Conservation (phyloP, 1,140 invertebrate species). For the Meloidogyne chitwoodi region DNA sequence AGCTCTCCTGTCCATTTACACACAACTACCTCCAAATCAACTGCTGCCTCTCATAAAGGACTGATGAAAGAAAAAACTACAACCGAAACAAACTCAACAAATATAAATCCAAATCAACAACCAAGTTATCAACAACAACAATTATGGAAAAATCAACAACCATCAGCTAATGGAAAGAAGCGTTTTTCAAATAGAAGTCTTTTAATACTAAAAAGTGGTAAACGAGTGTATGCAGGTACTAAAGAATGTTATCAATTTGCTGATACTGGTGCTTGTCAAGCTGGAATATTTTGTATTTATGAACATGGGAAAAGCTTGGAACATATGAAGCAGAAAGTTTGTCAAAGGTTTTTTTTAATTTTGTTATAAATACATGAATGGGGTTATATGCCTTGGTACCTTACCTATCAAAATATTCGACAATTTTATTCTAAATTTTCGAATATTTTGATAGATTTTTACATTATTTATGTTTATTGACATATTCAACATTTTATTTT, state of each 20-base stretch:
- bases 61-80: background rate
- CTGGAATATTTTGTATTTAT: constrained; percentile 33
- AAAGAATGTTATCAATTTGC: constrained; percentile 41
- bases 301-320: constrained; percentile 25
- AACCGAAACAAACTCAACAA: background rate
- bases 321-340: constrained; percentile 26
- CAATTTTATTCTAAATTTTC: no score
- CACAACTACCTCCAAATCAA: background rate
- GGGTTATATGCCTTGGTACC: no score
- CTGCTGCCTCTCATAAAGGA: background rate
- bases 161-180: background rate
- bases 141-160: background rate
- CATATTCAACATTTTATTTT: no score
- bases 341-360: constrained; percentile 23
- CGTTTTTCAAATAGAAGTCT: constrained; percentile 24
- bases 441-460: no score
- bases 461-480: no score
- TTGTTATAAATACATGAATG: no score
- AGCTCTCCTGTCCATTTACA: background rate
- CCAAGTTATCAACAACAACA: background rate
- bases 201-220: constrained; percentile 29
- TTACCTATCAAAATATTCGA: no score
- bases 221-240: constrained; percentile 35
- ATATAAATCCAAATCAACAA: background rate
- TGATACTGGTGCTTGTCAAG: constrained; percentile 18